Base-by-base conservation (phyloP, 1,140 invertebrate genomes). In the Adelges cooleyi region DNA sequence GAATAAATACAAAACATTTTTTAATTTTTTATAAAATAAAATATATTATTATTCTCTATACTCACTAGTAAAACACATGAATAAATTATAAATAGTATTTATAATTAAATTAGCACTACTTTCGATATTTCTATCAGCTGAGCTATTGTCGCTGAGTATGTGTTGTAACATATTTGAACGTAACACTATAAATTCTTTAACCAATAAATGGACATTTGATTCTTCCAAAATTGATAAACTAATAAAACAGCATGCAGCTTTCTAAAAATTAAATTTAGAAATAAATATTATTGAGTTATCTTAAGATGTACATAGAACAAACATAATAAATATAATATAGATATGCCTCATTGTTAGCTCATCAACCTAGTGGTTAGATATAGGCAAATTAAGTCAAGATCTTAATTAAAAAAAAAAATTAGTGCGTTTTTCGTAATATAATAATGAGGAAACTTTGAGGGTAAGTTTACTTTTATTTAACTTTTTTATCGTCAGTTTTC, bases 121-220 rank as follows among this genome's bases (percentile, higher is more conserved):
- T 62, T 62, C 56, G 33, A 62, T 62, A 48, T 46, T 62, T 29
- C 33, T 20, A 2, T 62, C 56, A 20, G 18, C 17, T 62, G 56
- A 62, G 46, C 6, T 46, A 46, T 18, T 42, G 13, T 62, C 40
- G 29, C 11, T 29, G 1, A 62, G 33, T 62, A 25, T 48, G n/a
- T 62, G 42, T 48, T 62, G 42, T 5, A 62, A 62, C 56, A 62
- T 62, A 33, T 62, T 62, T 62, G 56, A 62, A 48, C 56, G 56
- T 48, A 62, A 33, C n/a, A 62, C 38, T 29, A 62, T 62, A 62
- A 62, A 62, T 62, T 62, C 56, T 48, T 62, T 62, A 33, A 62
- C n/a, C 15, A 62, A 62, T 46, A 25, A 62, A 46, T 62, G 56
- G 22, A 22, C 42, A 46, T 48, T 36, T 33, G 46, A 62, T 15